Evolutionary conservation across 2,888 invertebrate genomes (phyloP).

Genomic region (Agrotis exclamationis): DNA sequence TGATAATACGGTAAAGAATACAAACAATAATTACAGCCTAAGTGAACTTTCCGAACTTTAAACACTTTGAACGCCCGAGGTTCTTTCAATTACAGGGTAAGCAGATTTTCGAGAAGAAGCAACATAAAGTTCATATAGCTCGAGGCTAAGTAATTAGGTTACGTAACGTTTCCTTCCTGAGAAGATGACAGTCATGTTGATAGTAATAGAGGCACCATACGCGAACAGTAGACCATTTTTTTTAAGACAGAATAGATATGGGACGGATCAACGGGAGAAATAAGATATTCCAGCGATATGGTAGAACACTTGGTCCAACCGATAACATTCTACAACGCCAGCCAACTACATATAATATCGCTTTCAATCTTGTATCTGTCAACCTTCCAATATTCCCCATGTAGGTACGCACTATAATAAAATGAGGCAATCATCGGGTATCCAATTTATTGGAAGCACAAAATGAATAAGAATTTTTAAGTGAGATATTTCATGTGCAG

Average conservation of each 20-base stretch:
- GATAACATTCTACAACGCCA: slow-evolving; percentile 30
- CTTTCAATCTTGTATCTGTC: slow-evolving; percentile 56
- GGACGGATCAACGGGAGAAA: slow-evolving; percentile 1
- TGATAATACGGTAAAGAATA: slow-evolving; percentile 52
- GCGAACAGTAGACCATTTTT: slow-evolving; percentile 9
- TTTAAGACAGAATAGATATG: slow-evolving; percentile 7
- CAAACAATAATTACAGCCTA: slow-evolving; percentile 57
- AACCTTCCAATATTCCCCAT: slow-evolving; percentile 59
- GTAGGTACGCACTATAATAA: slow-evolving; percentile 74
- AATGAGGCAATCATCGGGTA: slow-evolving; percentile 77
- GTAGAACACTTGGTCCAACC: slow-evolving; percentile 19
- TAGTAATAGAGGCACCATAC: not conserved
- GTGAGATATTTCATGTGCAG: slow-evolving; percentile 86
- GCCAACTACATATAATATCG: slow-evolving; percentile 37
- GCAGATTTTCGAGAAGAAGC: slow-evolving; percentile 42
- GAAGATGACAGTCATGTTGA: slow-evolving; percentile 18
- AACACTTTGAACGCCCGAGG: slow-evolving; percentile 49
- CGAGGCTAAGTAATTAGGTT: slow-evolving; percentile 18
- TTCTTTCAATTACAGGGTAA: slow-evolving; percentile 53
- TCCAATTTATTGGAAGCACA: slow-evolving; percentile 82
- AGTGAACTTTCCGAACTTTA: slow-evolving; percentile 51
- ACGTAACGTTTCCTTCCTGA: slow-evolving; percentile 11
- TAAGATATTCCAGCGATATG: slow-evolving; percentile 8
- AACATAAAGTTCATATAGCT: slow-evolving; percentile 40
- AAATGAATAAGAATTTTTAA: slow-evolving; percentile 85